Conservation (phyloP, 2,888 invertebrate species). For the Dorcus parallelipipedus region DNA sequence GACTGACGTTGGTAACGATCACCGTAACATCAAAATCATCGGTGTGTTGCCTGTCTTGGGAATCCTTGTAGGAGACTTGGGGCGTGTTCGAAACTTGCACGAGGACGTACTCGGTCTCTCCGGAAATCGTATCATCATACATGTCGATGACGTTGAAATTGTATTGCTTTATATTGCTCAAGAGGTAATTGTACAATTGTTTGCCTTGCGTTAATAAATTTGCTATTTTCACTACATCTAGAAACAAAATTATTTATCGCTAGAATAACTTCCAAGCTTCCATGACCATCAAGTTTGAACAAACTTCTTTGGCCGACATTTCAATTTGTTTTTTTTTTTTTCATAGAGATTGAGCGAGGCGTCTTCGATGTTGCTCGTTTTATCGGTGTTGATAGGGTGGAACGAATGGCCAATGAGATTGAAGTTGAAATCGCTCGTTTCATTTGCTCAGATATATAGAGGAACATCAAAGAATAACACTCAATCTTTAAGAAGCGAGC, state of each 20-base stretch:
- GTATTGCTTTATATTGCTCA: constrained; percentile 64
- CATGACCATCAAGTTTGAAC: background rate
- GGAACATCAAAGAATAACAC: too few relatives aligned
- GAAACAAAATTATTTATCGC: constrained; percentile 1
- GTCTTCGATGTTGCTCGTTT: too few relatives aligned
- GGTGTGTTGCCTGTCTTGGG: constrained; percentile 57
- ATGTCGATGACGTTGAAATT: constrained; percentile 65
- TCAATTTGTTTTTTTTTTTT: too few relatives aligned
- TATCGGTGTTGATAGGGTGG: too few relatives aligned
- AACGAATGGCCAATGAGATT: too few relatives aligned
- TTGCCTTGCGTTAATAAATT: constrained; percentile 61
- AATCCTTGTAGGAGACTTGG: constrained; percentile 57
- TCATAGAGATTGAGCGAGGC: too few relatives aligned
- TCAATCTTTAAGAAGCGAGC: too few relatives aligned
- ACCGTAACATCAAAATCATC: constrained; percentile 68
- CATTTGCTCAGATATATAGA: too few relatives aligned
- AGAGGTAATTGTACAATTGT: constrained; percentile 67
- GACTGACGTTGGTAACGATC: constrained; percentile 59
- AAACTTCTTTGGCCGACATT: too few relatives aligned
- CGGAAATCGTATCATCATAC: constrained; percentile 47
- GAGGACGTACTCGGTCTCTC: constrained; percentile 58
- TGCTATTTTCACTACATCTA: constrained; percentile 57
- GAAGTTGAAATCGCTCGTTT: too few relatives aligned
- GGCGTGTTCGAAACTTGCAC: constrained; percentile 59
- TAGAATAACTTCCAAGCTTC: too few relatives aligned